A percentile compares a stretch with the other conserved stretches of the same genome.
These are phyloP conservation scores for Kryptopterus vitreolus DNA, from an alignment of 2,797 vertebrate genomes.

Conservation along the genomic window DNA sequence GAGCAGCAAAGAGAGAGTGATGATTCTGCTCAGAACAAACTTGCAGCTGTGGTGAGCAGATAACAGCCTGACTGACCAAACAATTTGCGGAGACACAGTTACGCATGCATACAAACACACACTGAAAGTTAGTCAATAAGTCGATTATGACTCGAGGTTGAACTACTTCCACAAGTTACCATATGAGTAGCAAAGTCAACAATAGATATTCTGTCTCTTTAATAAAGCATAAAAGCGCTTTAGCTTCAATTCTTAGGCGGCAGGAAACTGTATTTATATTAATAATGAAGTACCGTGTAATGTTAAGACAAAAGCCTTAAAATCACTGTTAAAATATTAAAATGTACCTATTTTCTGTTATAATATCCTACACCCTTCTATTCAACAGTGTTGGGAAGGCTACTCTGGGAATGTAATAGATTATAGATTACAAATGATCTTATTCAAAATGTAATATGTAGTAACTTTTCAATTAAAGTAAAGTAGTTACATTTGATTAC, in stretches of 20 bases:
- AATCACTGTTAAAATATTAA: no score
- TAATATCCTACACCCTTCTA: no score
- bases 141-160: slow-evolving; percentile 52
- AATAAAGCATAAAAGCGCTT: background rate
- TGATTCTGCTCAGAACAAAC: slow-evolving; percentile 41
- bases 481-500: no score
- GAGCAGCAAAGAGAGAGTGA: slow-evolving; percentile 18
- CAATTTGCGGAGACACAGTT: slow-evolving; percentile 59
- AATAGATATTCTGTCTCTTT: slow-evolving; percentile 2
- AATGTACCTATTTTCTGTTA: no score
- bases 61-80: slow-evolving; percentile 59
- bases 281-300: background rate
- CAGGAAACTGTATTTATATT: background rate
- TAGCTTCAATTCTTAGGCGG: background rate
- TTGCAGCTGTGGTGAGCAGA: slow-evolving; percentile 53
- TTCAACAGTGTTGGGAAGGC: no score
- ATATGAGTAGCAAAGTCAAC: background rate
- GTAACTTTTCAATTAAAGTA: no score
- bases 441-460: no score
- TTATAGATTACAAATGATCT: no score
- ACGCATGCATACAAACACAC: slow-evolving; percentile 48
- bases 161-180: slow-evolving; percentile 47
- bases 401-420: no score
- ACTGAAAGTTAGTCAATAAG: slow-evolving; percentile 55
- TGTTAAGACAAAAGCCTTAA: background rate